Base-by-base conservation (phyloP, 1,140 invertebrate genomes). In the Eueides isabella region DNA sequence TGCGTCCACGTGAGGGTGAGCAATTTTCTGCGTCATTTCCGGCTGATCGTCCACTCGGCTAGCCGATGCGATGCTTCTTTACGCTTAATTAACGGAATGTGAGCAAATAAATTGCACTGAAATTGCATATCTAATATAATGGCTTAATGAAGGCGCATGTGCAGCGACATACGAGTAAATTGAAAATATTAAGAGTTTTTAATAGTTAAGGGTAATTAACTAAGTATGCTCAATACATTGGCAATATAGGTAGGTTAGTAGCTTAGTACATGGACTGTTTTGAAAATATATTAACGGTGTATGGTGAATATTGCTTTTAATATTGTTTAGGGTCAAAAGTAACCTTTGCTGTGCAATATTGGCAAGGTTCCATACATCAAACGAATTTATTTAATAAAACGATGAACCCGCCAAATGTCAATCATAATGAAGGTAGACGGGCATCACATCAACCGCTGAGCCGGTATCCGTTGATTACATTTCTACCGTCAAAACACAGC, bases 21-120 rank as follows among this genome's bases (percentile, higher is more conserved):
- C 91, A 92, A 92, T 92, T 92, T 92, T 92, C 91, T 85, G 86
- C 87, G 85, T 91, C 90, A 92, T 92, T 92, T 92, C 89, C 89
- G 83, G 67, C 66, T 80, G 84, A 84, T 86, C 85, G 88, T 80
- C 82, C 84, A 81, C 79, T 84, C 81, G 78, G 81, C 78, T 80
- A 75, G 80, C 76, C 75, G 82, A 83, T 83, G 83, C 78, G 78
- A 85, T 83, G 81, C 81, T 82, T 87, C 78, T 88, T 90, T 84
- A 86, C 81, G 80, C 74, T 86, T 87, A 88, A 88, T 87, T 88
- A 86, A 85, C 82, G 82, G 80, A 79, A 87, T 83, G 72, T 71
- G 74, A 74, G 41, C 75, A 71, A 71, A 75, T 74, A 78, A 77
- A 85, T 74, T 77, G 70, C 69, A 75, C 35, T 72, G 75, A 71